Evolutionary conservation across 2,888 invertebrate species (phyloP).

Genomic region (Aphodius granarius): DNA sequence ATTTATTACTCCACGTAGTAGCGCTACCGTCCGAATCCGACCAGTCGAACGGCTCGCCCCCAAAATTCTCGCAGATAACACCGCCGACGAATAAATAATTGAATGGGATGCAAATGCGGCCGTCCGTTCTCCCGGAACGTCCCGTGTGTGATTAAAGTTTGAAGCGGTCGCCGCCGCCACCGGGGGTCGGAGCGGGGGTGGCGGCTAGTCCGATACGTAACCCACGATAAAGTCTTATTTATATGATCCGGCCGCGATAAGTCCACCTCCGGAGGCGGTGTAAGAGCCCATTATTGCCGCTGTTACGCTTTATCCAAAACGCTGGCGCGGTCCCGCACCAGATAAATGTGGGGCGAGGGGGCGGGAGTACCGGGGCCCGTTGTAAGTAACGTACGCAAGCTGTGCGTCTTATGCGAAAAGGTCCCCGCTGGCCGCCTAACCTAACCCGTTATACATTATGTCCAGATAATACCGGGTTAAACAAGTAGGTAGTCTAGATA

Average conservation of each 20-base stretch:
- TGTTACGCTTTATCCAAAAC: constrained; percentile 15
- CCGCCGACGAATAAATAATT: constrained; percentile 34
- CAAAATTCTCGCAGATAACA: constrained; percentile 31
- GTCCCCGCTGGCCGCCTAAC: background rate
- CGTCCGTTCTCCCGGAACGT: constrained; percentile 20
- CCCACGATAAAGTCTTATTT: constrained; percentile 24
- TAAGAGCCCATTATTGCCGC: background rate
- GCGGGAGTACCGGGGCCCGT: background rate
- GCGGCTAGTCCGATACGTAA: background rate
- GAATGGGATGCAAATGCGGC: constrained; percentile 34
- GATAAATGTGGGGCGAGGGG: constrained; percentile 8
- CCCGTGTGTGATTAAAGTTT: constrained; percentile 25
- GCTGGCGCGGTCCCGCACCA: constrained; percentile 8
- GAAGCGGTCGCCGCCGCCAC: constrained; percentile 11
- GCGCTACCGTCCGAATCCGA: background rate
- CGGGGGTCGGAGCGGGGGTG: constrained; percentile 5
- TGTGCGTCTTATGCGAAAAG: background rate
- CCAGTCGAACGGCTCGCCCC: background rate
- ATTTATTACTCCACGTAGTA: constrained; percentile 24
- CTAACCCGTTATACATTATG: background rate
- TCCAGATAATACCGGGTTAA: background rate
- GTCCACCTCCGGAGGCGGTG: background rate
- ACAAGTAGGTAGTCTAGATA: background rate
- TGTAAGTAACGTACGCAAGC: background rate
- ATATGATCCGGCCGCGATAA: constrained; percentile 19